phyloP scores from a whole-genome alignment of 1,140 invertebrate species.

The Tyrophagus putrescentiae region DNA sequence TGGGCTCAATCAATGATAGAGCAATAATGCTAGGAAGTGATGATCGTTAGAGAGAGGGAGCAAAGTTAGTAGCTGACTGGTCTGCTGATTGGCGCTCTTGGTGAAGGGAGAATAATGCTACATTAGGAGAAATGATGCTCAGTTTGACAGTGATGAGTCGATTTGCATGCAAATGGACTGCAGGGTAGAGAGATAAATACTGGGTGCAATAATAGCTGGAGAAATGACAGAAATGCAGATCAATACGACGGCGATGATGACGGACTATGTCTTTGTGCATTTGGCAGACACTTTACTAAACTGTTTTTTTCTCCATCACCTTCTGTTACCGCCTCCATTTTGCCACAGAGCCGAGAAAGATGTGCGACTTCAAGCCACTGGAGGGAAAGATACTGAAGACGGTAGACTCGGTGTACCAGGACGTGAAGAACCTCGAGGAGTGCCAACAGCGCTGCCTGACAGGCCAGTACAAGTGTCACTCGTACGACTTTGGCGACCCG shows the following conservation, averaged over 20 bases:
- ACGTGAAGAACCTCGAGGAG: slow-evolving; percentile 65
- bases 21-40: too few species aligned
- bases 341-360: slow-evolving; percentile 27
- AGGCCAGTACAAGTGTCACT: slow-evolving; percentile 68
- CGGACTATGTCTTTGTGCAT: too few species aligned
- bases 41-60: not conserved
- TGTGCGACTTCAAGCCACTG: slow-evolving; percentile 81
- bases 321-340: not conserved
- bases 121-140: too few species aligned
- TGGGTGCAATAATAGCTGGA: too few species aligned
- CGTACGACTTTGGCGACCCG: slow-evolving; percentile 80
- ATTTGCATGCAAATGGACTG: too few species aligned
- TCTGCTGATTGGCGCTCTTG: too few species aligned
- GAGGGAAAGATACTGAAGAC: slow-evolving; percentile 75
- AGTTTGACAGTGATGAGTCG: too few species aligned
- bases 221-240: too few species aligned
- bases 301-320: not conserved
- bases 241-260: too few species aligned
- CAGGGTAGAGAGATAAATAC: too few species aligned
- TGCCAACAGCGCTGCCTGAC: slow-evolving; percentile 66
- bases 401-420: slow-evolving; percentile 72
- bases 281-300: not conserved
- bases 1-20: not conserved
- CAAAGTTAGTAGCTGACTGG: too few species aligned
- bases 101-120: too few species aligned